These are phyloP conservation scores for Halcyon badia DNA, from an alignment of 2,797 vertebrate species.

Conservation along the genomic window DNA sequence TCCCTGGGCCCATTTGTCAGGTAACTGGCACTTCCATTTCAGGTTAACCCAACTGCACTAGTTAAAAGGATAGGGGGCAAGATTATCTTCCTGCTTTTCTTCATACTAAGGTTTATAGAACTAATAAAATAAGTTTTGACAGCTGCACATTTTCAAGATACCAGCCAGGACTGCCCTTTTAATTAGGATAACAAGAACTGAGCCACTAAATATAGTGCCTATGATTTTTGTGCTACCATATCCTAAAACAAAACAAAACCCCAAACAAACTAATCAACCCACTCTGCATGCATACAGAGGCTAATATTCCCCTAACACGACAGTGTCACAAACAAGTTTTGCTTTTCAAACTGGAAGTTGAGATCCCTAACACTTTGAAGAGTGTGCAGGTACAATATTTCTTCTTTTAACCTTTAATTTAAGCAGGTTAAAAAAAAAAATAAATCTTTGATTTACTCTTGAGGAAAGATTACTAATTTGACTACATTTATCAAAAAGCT, in stretches of 20 bases:
- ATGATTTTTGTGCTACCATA: background rate
- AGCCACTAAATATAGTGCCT: background rate
- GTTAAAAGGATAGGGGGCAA: background rate
- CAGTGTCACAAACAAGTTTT: background rate
- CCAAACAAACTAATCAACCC: background rate
- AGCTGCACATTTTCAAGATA: background rate
- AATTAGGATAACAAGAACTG: background rate
- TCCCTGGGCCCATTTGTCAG: background rate
- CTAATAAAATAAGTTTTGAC: background rate
- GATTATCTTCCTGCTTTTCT: background rate
- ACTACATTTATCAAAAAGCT: background rate
- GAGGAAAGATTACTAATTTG: background rate
- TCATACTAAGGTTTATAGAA: background rate
- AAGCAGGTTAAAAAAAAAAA: background rate
- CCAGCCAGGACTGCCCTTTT: background rate
- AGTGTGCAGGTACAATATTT: background rate
- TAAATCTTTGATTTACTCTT: background rate
- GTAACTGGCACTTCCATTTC: background rate
- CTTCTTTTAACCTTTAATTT: background rate
- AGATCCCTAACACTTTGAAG: background rate
- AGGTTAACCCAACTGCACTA: background rate
- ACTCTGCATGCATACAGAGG: background rate
- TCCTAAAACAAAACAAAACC: background rate
- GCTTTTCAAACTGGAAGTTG: background rate
- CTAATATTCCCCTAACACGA: background rate